Evolutionary conservation across 2,888 invertebrate species (phyloP).

Genomic region (Apodemia mormo): DNA sequence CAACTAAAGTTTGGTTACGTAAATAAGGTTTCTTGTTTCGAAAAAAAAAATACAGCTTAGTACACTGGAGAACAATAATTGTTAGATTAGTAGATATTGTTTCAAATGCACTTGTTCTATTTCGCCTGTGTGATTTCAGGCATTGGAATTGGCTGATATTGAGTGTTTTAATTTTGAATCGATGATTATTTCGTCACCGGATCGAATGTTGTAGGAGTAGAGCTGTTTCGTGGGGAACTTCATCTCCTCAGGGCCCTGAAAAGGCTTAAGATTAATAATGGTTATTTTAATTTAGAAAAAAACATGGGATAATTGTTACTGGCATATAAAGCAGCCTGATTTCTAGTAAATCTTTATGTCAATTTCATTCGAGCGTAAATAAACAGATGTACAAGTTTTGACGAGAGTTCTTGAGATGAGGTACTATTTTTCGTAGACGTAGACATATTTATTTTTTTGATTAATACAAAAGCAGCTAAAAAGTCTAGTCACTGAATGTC

Average conservation of each 20-base stretch:
- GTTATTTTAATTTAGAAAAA: constrained; percentile 16
- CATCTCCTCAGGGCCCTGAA: constrained; percentile 92
- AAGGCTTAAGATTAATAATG: constrained; percentile 36
- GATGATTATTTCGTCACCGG: constrained; percentile 95
- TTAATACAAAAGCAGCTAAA: too few relatives aligned
- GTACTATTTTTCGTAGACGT: too few relatives aligned
- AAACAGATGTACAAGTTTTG: too few relatives aligned
- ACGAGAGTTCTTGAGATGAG: too few relatives aligned
- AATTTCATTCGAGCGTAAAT: too few relatives aligned
- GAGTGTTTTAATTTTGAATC: constrained; percentile 87
- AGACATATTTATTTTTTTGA: too few relatives aligned
- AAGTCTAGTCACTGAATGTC: too few relatives aligned
- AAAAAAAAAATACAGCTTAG: background rate
- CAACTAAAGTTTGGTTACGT: too few relatives aligned
- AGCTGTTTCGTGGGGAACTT: constrained; percentile 93
- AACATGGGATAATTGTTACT: background rate
- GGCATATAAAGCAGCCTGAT: too few relatives aligned
- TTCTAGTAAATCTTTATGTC: too few relatives aligned
- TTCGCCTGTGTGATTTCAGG: constrained; percentile 33
- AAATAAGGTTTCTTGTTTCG: too few relatives aligned
- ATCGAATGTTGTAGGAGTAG: constrained; percentile 94
- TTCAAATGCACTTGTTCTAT: background rate
- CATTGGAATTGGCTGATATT: constrained; percentile 59
- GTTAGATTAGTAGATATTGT: constrained; percentile 9
- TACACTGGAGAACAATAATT: background rate